phyloP scores from a whole-genome alignment of 1,140 invertebrate species.

The Branchinecta lindahli region DNA sequence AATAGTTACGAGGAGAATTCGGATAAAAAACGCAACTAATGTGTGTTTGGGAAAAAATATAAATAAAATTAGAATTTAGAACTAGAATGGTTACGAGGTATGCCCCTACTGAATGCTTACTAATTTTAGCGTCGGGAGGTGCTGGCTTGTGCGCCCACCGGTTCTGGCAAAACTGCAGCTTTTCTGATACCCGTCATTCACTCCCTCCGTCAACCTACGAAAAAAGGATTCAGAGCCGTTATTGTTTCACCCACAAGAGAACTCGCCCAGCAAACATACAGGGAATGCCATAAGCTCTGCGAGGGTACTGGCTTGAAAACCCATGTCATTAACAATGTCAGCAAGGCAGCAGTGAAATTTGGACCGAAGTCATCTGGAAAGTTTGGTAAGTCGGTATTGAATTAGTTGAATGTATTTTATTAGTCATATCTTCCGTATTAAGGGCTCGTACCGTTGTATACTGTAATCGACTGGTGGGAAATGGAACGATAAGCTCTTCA shows the following conservation, averaged over 20 bases:
- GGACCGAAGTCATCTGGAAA: constrained; percentile 45
- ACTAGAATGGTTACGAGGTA: no score
- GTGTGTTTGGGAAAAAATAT: no score
- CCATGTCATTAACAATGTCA: constrained; percentile 56
- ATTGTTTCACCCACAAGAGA: constrained; percentile 84
- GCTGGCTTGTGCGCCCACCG: constrained; percentile 84
- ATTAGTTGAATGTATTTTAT: no score
- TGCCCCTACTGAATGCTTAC: constrained; percentile 13
- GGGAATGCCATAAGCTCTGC: constrained; percentile 59
- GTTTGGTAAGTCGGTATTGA: constrained; percentile 38
- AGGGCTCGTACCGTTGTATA: no score
- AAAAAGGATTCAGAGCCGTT: constrained; percentile 59
- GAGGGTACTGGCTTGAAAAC: constrained; percentile 51
- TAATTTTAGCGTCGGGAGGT: constrained; percentile 53
- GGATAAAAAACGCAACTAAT: no score
- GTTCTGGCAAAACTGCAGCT: constrained; percentile 72
- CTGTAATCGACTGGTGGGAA: no score
- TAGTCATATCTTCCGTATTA: no score
- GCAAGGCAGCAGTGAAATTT: constrained; percentile 41
- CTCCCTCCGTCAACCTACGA: constrained; percentile 39
- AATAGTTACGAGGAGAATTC: no score
- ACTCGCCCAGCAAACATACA: constrained; percentile 70
- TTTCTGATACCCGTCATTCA: constrained; percentile 66
- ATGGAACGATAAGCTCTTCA: no score
- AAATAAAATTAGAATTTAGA: no score